Percentiles rank a stretch among this genome's conserved stretches.
These are phyloP conservation scores for Perca fluviatilis DNA, from an alignment of 2,113 vertebrate genomes.

Conservation along the genomic window DNA sequence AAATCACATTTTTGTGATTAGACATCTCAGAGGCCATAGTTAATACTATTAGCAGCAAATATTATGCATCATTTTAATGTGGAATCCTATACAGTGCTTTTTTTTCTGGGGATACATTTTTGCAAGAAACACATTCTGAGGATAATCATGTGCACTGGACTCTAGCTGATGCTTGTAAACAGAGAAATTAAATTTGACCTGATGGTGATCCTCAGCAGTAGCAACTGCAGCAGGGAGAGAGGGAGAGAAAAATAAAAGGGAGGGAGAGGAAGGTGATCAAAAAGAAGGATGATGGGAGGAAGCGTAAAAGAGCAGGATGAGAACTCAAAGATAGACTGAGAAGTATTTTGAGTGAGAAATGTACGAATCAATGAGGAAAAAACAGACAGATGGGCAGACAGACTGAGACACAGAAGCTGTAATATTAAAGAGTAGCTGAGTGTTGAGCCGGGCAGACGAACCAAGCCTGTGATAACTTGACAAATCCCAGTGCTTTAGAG, in stretches of 20 bases:
- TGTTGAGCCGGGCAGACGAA: slow-evolving; percentile 36
- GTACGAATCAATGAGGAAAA: background rate
- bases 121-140: slow-evolving; percentile 10
- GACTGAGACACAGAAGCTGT: slow-evolving; percentile 16
- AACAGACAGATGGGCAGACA: slow-evolving; percentile 30
- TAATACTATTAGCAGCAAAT: slow-evolving; percentile 46
- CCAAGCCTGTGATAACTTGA: slow-evolving; percentile 47
- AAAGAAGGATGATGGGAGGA: slow-evolving; percentile 1
- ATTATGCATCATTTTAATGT: slow-evolving; percentile 34
- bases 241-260: background rate
- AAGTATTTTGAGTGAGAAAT: background rate
- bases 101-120: background rate
- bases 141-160: background rate
- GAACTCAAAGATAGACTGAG: background rate
- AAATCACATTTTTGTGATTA: slow-evolving; percentile 62
- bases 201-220: slow-evolving; percentile 27
- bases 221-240: slow-evolving; percentile 24
- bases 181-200: slow-evolving; percentile 41
- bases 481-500: slow-evolving; percentile 66
- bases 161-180: slow-evolving; percentile 17
- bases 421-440: slow-evolving; percentile 46
- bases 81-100: slow-evolving; percentile 9
- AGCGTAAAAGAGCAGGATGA: slow-evolving; percentile 3
- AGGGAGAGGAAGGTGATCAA: background rate
- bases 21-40: slow-evolving; percentile 41